Percentiles rank a stretch among this genome's conserved stretches.
These are phyloP conservation scores for Xyrauchen texanus DNA, from an alignment of 2,113 vertebrate genomes.

Conservation along the genomic window DNA sequence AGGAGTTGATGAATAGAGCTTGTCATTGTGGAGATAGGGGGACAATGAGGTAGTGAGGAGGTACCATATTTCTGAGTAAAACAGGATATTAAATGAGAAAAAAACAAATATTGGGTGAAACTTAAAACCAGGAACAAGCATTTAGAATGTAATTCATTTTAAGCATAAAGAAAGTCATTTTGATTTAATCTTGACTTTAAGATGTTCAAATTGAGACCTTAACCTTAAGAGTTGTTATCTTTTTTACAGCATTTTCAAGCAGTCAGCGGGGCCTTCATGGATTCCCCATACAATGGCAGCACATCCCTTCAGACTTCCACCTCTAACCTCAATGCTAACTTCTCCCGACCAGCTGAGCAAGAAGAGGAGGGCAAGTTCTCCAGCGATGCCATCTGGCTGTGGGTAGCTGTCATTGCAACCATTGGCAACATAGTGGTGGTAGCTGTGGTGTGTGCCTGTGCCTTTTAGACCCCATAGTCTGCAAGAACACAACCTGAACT, in stretches of 20 bases:
- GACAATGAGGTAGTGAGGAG: slow-evolving; percentile 24
- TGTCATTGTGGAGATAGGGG: slow-evolving; percentile 22
- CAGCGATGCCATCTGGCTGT: slow-evolving; percentile 79
- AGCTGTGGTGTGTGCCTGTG: slow-evolving; percentile 79
- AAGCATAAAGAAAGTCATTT: background rate
- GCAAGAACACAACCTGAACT: slow-evolving; percentile 43
- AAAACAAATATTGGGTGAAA: too few relatives aligned
- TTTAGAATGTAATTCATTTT: too few relatives aligned
- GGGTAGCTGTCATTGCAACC: slow-evolving; percentile 81
- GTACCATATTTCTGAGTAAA: too few relatives aligned
- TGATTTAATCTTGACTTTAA: background rate
- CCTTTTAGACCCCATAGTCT: slow-evolving; percentile 69
- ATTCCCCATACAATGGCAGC: slow-evolving; percentile 77
- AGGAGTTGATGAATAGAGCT: slow-evolving; percentile 45
- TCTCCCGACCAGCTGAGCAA: slow-evolving; percentile 65
- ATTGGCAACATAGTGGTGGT: slow-evolving; percentile 82
- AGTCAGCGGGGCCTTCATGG: slow-evolving; percentile 74
- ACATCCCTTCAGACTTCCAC: slow-evolving; percentile 77
- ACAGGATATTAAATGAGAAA: too few relatives aligned
- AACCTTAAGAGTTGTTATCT: background rate
- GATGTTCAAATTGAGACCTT: background rate
- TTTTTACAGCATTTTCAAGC: slow-evolving; percentile 68
- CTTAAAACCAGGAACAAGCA: too few relatives aligned
- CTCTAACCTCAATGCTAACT: slow-evolving; percentile 71
- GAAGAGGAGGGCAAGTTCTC: slow-evolving; percentile 77